phyloP scores from a whole-genome alignment of 2,113 vertebrate species.

The Melanostigma gelatinosum region DNA sequence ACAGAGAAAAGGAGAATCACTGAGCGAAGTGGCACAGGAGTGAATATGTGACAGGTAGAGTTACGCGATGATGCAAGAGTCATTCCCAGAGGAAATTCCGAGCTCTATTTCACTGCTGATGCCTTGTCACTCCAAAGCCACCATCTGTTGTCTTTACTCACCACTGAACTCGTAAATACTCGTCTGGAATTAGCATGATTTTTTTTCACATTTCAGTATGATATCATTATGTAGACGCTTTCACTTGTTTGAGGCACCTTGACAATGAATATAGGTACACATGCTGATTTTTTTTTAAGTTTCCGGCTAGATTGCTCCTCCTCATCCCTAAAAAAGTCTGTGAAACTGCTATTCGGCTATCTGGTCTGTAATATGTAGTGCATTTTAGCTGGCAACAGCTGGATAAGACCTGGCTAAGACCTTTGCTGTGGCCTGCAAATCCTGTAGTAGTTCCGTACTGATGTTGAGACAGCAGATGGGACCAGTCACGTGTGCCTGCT shows the following conservation, averaged over 20 bases:
- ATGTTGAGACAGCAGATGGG: constrained; percentile 19
- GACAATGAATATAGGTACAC: background rate
- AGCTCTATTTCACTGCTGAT: constrained; percentile 44
- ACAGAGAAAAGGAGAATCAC: constrained; percentile 16
- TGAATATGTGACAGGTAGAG: constrained; percentile 46
- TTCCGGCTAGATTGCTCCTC: background rate
- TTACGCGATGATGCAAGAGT: constrained; percentile 13
- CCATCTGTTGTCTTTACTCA: constrained; percentile 25
- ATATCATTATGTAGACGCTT: background rate
- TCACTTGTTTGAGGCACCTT: background rate
- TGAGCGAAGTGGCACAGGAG: constrained; percentile 22
- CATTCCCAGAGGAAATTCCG: constrained; percentile 43
- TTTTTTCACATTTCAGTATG: background rate
- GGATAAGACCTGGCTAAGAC: background rate
- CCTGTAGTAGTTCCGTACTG: background rate
- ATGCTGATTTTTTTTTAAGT: background rate
- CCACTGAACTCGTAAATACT: constrained; percentile 24
- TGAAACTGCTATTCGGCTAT: background rate
- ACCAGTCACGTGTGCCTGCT: background rate
- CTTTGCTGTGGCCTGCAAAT: constrained; percentile 30
- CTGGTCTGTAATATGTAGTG: background rate
- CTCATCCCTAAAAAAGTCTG: background rate
- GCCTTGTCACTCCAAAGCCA: constrained; percentile 51
- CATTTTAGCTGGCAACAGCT: constrained; percentile 28
- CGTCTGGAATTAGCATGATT: background rate